Percentiles rank a stretch among this genome's conserved stretches.
These are phyloP conservation scores for Hirudo medicinalis DNA, from an alignment of 1,140 invertebrate species.

Conservation along the genomic window DNA sequence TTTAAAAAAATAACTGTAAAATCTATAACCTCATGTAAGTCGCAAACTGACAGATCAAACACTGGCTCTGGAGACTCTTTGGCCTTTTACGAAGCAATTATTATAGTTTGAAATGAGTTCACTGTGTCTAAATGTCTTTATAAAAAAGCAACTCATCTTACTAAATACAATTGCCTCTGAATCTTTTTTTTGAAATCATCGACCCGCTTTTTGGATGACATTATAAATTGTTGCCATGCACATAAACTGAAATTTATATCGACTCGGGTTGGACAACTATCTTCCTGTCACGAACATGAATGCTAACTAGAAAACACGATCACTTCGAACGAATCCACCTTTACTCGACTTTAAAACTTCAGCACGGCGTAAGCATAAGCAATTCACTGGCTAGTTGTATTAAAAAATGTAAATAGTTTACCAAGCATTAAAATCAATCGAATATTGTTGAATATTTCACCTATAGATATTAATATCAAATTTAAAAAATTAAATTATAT, in stretches of 20 bases:
- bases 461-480: no score
- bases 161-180: conserved; percentile 20
- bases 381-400: no score
- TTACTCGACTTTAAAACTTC: no score
- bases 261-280: background rate
- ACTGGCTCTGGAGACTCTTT: conserved; percentile 59
- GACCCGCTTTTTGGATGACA: background rate
- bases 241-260: background rate
- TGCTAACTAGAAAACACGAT: no score
- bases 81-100: conserved; percentile 42
- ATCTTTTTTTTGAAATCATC: conserved; percentile 18
- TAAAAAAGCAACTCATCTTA: background rate
- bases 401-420: no score
- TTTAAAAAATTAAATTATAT: no score
- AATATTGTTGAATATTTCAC: no score
- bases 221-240: background rate
- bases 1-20: conserved; percentile 11
- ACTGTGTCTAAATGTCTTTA: background rate
- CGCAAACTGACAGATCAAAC: conserved; percentile 61
- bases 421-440: no score
- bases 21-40: conserved; percentile 44
- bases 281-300: no score
- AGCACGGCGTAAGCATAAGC: no score
- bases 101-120: background rate
- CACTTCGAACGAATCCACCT: no score